Conservation (phyloP, 2,888 invertebrate genomes). For the Mermis nigrescens region DNA sequence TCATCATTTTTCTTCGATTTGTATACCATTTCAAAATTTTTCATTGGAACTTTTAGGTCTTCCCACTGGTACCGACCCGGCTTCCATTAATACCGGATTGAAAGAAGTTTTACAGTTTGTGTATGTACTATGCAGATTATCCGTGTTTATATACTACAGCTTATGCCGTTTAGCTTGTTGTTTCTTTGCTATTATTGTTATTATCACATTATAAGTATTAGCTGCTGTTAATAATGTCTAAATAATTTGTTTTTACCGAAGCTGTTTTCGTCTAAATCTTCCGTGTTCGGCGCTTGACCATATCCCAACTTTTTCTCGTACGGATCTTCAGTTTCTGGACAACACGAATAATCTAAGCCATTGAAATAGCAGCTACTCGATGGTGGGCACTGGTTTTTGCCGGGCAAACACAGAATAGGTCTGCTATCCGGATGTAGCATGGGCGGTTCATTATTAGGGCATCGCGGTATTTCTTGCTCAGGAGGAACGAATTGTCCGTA, state of each 20-base stretch:
- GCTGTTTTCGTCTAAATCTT: not conserved
- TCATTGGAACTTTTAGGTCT: no score
- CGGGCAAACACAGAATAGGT: slow-evolving; percentile 29
- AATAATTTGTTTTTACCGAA: no score
- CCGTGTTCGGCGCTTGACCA: not conserved
- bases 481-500: not conserved
- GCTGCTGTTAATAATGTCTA: not conserved
- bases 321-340: slow-evolving; percentile 8
- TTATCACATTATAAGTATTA: no score
- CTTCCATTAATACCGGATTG: no score
- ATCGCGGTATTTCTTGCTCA: not conserved
- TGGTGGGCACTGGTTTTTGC: slow-evolving; percentile 20
- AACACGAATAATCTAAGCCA: slow-evolving; percentile 12
- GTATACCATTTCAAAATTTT: no score
- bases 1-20: no score
- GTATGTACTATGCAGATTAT: no score
- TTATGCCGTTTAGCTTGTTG: no score
- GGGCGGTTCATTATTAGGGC: slow-evolving; percentile 4
- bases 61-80: no score
- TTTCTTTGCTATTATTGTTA: no score
- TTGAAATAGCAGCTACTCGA: slow-evolving; percentile 11
- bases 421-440: slow-evolving; percentile 18
- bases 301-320: not conserved
- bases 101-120: no score
- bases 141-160: no score